Conservation (phyloP, 2,797 vertebrate genomes). For the Acanthurus lineatus region DNA sequence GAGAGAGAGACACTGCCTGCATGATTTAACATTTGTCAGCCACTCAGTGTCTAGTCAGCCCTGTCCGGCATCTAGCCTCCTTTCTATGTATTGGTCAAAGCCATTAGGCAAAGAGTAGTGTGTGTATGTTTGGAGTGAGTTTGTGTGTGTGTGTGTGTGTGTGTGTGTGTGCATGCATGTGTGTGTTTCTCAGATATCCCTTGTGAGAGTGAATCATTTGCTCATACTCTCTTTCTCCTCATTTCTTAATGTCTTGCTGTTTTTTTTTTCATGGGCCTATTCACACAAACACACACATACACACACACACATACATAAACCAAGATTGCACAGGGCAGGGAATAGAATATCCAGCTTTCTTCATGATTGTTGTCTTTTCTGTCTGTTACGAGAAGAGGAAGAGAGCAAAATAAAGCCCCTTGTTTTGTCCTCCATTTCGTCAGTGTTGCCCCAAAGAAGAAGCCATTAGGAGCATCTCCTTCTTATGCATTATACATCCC, state of each 20-base stretch:
- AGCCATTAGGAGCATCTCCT: slow-evolving; percentile 80
- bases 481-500: slow-evolving; percentile 84
- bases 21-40: slow-evolving; percentile 85
- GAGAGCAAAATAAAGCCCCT: slow-evolving; percentile 64
- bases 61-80: slow-evolving; percentile 73
- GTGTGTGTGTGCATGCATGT: neutral
- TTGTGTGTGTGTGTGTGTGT: slow-evolving; percentile 43
- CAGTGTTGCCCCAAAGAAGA: slow-evolving; percentile 77
- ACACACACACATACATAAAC: slow-evolving; percentile 2
- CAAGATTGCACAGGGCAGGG: slow-evolving; percentile 51
- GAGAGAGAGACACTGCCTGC: slow-evolving; percentile 74
- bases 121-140: slow-evolving; percentile 53
- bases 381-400: slow-evolving; percentile 59
- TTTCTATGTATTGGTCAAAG: slow-evolving; percentile 81
- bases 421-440: slow-evolving; percentile 70
- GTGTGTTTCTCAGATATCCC: slow-evolving; percentile 63
- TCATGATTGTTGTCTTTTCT: slow-evolving; percentile 62
- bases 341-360: slow-evolving; percentile 65
- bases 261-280: slow-evolving; percentile 50
- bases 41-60: slow-evolving; percentile 81
- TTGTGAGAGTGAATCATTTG: slow-evolving; percentile 70
- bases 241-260: slow-evolving; percentile 73
- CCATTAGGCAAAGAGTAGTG: slow-evolving; percentile 73
- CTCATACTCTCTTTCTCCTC: slow-evolving; percentile 64
- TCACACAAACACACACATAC: slow-evolving; percentile 8